These are phyloP conservation scores for Harpalus rubripes DNA, from an alignment of 2,888 invertebrate genomes.

Conservation along the genomic window DNA sequence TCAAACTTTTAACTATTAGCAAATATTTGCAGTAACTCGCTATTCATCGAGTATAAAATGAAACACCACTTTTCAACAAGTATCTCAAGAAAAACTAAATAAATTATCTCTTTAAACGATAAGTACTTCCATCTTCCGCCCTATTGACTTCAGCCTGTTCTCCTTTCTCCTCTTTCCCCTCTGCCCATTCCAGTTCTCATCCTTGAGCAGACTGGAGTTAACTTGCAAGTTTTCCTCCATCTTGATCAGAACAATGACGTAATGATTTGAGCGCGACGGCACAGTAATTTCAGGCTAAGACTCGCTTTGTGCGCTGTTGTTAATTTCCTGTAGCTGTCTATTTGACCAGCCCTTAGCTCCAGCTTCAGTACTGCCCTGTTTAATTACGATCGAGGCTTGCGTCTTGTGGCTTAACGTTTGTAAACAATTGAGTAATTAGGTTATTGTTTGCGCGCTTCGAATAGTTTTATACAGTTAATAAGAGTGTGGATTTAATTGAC, in stretches of 20 bases:
- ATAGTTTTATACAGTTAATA: conserved; percentile 6
- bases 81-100: not conserved
- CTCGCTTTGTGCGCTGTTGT: conserved; percentile 61
- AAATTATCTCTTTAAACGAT: conserved; percentile 5
- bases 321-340: conserved; percentile 63
- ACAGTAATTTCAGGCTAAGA: conserved; percentile 58
- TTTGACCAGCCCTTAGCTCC: conserved; percentile 56
- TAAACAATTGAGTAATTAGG: conserved; percentile 58
- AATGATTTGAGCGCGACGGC: conserved; percentile 35
- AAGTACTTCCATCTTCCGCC: not conserved
- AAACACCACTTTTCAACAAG: not conserved
- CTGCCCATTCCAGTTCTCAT: not conserved
- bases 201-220: conserved; percentile 7
- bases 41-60: not conserved
- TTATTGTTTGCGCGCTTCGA: conserved; percentile 38
- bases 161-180: not conserved
- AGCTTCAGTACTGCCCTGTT: conserved; percentile 38
- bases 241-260: conserved; percentile 62
- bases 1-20: not conserved
- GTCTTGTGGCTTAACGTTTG: conserved; percentile 23
- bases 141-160: not conserved
- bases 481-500: not conserved
- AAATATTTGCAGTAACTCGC: not conserved
- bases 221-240: conserved; percentile 64
- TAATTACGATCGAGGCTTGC: conserved; percentile 56